phyloP scores from a whole-genome alignment of 1,140 invertebrate species.

The Patella vulgata region DNA sequence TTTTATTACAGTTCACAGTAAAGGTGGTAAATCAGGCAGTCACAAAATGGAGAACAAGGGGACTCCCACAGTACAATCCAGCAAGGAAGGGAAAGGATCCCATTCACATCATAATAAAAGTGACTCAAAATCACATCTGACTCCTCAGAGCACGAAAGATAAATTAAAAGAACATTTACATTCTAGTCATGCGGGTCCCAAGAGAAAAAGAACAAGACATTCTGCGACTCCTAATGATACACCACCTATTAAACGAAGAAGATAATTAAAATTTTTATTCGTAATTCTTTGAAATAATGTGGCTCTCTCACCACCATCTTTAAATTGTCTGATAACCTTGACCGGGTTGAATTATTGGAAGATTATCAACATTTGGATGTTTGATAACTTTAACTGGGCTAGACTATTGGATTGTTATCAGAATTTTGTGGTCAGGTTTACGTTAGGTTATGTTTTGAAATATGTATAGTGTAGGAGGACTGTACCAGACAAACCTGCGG shows the following conservation, averaged over 20 bases:
- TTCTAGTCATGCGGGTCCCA: conserved; percentile 48
- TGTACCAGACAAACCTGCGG: no score
- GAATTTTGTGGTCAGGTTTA: no score
- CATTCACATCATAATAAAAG: background rate
- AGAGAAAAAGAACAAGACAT: conserved; percentile 55
- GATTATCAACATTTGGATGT: no score
- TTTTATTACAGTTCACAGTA: background rate
- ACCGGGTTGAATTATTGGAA: no score
- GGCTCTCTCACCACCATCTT: no score
- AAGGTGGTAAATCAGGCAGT: background rate
- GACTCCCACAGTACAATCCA: conserved; percentile 4
- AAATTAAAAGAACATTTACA: conserved; percentile 20
- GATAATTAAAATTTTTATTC: no score
- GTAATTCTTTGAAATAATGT: no score
- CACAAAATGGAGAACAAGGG: background rate
- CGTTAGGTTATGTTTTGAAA: no score
- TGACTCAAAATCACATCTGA: conserved; percentile 9
- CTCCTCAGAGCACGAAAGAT: conserved; percentile 18
- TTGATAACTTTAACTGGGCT: no score
- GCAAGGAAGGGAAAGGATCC: conserved; percentile 2
- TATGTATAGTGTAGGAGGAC: no score
- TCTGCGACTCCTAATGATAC: conserved; percentile 50
- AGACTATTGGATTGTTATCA: no score
- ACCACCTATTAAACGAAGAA: conserved; percentile 34
- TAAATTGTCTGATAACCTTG: no score